phyloP scores from a whole-genome alignment of 2,888 invertebrate species.

The Mythimna pallens region DNA sequence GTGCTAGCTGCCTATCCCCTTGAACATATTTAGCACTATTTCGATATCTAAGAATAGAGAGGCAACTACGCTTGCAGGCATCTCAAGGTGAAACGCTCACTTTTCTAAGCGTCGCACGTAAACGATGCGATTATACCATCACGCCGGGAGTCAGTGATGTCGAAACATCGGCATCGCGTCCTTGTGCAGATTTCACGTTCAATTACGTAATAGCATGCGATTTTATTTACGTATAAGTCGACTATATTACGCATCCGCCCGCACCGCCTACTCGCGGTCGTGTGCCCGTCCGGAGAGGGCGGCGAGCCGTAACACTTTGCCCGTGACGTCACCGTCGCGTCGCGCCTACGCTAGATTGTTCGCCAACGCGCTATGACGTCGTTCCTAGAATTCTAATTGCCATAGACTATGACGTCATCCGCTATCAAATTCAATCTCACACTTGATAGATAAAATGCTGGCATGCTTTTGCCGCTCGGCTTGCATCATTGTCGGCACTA shows the following conservation, averaged over 20 bases:
- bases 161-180: slow-evolving; percentile 82
- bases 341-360: slow-evolving; percentile 80
- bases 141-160: slow-evolving; percentile 79
- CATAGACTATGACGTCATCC: slow-evolving; percentile 78
- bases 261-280: slow-evolving; percentile 67
- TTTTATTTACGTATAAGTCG: slow-evolving; percentile 80
- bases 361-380: slow-evolving; percentile 84
- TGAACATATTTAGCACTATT: slow-evolving; percentile 82
- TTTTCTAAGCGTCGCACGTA: slow-evolving; percentile 87
- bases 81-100: slow-evolving; percentile 89
- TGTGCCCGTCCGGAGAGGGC: slow-evolving; percentile 67
- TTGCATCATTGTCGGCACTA: slow-evolving; percentile 76
- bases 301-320: slow-evolving; percentile 76
- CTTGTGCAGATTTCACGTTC: slow-evolving; percentile 88
- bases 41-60: slow-evolving; percentile 86
- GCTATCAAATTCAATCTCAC: slow-evolving; percentile 68
- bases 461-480: slow-evolving; percentile 60
- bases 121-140: slow-evolving; percentile 87
- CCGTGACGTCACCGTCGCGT: slow-evolving; percentile 87
- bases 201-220: slow-evolving; percentile 82
- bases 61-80: slow-evolving; percentile 81
- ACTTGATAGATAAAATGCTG: slow-evolving; percentile 69
- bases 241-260: slow-evolving; percentile 72
- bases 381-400: slow-evolving; percentile 75
- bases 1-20: slow-evolving; percentile 78